Percentiles rank a stretch among this genome's conserved stretches.
Evolutionary conservation across 2,888 invertebrate genomes (phyloP).

Genomic region (Ophonus ardosiacus): DNA sequence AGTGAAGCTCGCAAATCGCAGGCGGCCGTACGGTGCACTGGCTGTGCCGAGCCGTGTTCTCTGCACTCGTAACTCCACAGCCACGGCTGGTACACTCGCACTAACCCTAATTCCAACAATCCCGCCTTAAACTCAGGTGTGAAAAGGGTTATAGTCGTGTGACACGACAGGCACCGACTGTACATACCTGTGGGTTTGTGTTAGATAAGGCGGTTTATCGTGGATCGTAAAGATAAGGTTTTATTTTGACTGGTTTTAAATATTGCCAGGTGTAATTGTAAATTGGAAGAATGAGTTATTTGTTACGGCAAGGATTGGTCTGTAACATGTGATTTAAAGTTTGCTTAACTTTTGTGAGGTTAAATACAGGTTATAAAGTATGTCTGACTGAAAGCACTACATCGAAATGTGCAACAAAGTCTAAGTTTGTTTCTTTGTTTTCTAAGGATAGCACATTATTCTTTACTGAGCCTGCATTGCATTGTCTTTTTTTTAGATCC

Average conservation of each 20-base stretch:
- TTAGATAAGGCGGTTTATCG: conserved; percentile 47
- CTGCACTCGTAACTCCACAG: conserved; percentile 40
- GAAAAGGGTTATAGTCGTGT: not conserved
- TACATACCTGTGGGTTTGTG: conserved; percentile 45
- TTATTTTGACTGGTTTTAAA: conserved; percentile 46
- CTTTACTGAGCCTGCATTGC: not conserved
- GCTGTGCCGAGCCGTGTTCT: not conserved
- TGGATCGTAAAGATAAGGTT: conserved; percentile 53
- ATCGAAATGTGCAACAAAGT: not conserved
- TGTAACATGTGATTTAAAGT: conserved; percentile 22
- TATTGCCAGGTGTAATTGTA: conserved; percentile 49
- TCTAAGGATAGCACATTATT: not conserved
- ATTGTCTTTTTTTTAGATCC: too few species aligned
- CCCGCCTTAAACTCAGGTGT: not conserved
- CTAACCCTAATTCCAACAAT: not conserved
- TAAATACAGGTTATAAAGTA: conserved; percentile 16
- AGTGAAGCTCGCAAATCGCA: conserved; percentile 36
- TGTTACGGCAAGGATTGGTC: conserved; percentile 1
- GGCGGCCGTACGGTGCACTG: conserved; percentile 35
- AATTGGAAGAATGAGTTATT: conserved; percentile 46
- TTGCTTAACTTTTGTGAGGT: not conserved
- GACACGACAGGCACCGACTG: not conserved
- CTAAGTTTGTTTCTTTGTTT: not conserved
- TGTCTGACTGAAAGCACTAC: not conserved
- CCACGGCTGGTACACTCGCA: conserved; percentile 1